Evolutionary conservation across 2,797 vertebrate species (phyloP), one percentile per base, ranked within the genome.

Genomic region (Dipus sagitta): DNA sequence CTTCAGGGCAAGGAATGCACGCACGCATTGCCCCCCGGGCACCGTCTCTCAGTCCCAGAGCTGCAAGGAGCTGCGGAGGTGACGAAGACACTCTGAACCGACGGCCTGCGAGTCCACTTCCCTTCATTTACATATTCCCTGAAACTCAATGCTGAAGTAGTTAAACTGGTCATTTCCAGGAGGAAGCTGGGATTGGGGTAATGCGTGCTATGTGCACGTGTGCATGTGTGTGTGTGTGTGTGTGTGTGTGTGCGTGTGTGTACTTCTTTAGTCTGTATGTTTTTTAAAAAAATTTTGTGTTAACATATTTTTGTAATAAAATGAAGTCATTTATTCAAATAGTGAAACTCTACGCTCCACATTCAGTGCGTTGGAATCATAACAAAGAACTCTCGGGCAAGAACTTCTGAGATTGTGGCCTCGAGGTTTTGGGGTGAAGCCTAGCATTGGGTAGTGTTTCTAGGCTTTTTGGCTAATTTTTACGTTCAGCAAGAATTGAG

Each of bases 121-220:
- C 8, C n/a, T 93, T 90, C 38, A 30, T 79, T 85, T 47, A 26
- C 20, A 10, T 24, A 1, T 65, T 68, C 15, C 26, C 26, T 80
- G 14, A 26, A 4, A 52, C 15, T 52, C 38, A 28, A n/a, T 26
- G 77, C 5, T 52, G 28, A 64, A 84, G 54, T 11, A 17, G 60
- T 52, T 81, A 17, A 79, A 58, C 32, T 72, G 47, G 15, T 72
- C 67, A 24, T 84, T 88, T 88, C 24, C 72, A 67, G 42, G 14
- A 58, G 54, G 54, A 91, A 89, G 58, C 38, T 34, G 84, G 68
- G 4, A 34, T 78, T 93, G 93, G 75, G 12, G 82, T 88, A 42
- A 28, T 52, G 23, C 32, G 47, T 72, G 32, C 21, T 13, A 5
- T 74, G 6, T 42, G 47, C 47, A 47, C 47, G 47, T 42, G 12